Percentiles rank a stretch among this genome's conserved stretches.
phyloP scores from a whole-genome alignment of 1,140 invertebrate genomes.

The Megathymus violae region DNA sequence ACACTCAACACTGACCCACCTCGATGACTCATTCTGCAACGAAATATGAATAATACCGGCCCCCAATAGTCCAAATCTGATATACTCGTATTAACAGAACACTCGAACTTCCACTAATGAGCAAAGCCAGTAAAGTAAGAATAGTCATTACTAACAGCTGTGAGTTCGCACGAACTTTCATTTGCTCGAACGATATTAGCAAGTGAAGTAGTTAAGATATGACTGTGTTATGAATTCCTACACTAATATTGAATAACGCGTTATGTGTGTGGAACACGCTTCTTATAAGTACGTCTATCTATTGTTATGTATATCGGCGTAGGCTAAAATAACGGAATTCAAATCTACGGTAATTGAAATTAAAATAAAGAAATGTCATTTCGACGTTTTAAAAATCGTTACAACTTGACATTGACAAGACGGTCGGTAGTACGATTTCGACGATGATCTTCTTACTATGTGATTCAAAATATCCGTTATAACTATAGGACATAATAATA shows the following conservation, averaged over 20 bases:
- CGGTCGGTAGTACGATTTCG: too few relatives aligned
- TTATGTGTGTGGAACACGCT: conserved; percentile 23
- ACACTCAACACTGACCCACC: too few relatives aligned
- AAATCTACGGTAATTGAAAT: too few relatives aligned
- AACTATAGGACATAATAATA: too few relatives aligned
- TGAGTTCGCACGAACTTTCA: conserved; percentile 64
- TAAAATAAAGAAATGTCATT: too few relatives aligned
- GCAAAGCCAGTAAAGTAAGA: conserved; percentile 66
- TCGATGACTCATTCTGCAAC: neutral
- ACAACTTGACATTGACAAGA: too few relatives aligned
- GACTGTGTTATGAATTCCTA: conserved; percentile 56
- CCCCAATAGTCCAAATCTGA: conserved; percentile 51
- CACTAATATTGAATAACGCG: conserved; percentile 42
- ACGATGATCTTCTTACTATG: too few relatives aligned
- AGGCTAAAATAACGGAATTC: too few relatives aligned
- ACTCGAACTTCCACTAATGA: conserved; percentile 64
- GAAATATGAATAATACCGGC: too few relatives aligned
- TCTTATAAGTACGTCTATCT: neutral
- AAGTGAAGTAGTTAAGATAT: conserved; percentile 58
- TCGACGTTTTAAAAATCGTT: too few relatives aligned
- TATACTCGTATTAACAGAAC: conserved; percentile 45
- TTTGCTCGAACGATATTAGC: conserved; percentile 55
- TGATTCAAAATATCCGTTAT: too few relatives aligned
- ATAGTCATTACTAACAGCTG: conserved; percentile 67
- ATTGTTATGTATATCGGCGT: too few relatives aligned